Base-by-base conservation (phyloP, 2,888 invertebrate genomes). In the Diogma glabrata region DNA sequence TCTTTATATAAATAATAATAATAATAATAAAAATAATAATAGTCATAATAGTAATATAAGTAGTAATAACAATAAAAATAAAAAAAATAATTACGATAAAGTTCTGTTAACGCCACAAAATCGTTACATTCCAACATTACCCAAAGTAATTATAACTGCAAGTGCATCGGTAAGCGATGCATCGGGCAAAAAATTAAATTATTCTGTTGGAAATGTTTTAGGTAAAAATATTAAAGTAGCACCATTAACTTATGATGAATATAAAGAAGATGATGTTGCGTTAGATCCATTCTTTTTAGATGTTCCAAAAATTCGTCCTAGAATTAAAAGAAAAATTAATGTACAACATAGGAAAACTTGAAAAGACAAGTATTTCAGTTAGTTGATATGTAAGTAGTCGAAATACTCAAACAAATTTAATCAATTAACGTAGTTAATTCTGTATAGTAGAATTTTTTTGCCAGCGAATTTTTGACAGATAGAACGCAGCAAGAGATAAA, bases 271-370 rank as follows among this genome's bases (percentile, higher is more conserved):
- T 4, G 84, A 85, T 64, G 79, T 82, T 48, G 75, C 79, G 49
- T 77, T 84, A 56, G 84, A 85, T 70, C 84, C 84, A 22, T 86
- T 86, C 68, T 86, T 83, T 68, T 78, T 81, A 57, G 86, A 87
- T 68, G 86, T 87, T 59, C 86, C 84, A 60, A 84, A 84, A 73
- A 70, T 84, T 56, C 71, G 75, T 59, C 71, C 50, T 17, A 14
- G 46, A 49, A 30, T 45, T 43, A 24, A 46, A 17, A 48, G 33
- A n/a, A n/a, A n/a, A n/a, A n/a, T n/a, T n/a, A n/a, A n/a, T n/a
- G n/a, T n/a, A n/a, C n/a, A n/a, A n/a, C n/a, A n/a, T n/a, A n/a
- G n/a, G n/a, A n/a, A n/a, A n/a, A n/a, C n/a, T n/a, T n/a, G n/a
- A n/a, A n/a, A n/a, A n/a, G n/a, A n/a, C n/a, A n/a, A n/a, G n/a